Percentiles rank a stretch among this genome's conserved stretches.
Evolutionary conservation across 2,113 vertebrate species (phyloP).

Genomic region (Halcyon senegalensis): DNA sequence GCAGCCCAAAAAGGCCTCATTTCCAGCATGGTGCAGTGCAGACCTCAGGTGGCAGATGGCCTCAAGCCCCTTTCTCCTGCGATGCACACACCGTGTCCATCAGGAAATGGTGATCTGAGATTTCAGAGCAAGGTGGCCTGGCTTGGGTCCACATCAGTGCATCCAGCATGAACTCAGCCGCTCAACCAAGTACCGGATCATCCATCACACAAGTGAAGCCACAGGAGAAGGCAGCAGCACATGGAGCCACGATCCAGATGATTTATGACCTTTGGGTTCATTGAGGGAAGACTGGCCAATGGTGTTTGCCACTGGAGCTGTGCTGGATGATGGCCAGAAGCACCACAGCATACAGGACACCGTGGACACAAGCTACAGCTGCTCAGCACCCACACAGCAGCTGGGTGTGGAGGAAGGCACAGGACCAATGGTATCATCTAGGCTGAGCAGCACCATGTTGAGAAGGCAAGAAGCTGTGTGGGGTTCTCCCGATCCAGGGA

Average conservation of each 20-base stretch:
- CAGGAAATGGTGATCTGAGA: accelerated
- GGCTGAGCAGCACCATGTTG: accelerated
- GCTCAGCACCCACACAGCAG: no score
- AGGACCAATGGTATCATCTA: neutral
- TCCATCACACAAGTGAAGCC: neutral
- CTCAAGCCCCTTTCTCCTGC: accelerated
- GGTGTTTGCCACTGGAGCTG: neutral
- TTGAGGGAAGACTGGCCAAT: neutral
- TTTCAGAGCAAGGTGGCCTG: neutral
- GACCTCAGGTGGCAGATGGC: neutral
- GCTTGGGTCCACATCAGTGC: neutral
- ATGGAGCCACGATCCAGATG: accelerated
- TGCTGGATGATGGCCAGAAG: accelerated
- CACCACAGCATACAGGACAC: accelerated
- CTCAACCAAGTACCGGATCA: neutral
- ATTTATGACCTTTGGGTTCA: accelerated
- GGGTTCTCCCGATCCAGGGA: neutral
- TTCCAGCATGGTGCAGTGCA: neutral
- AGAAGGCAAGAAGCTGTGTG: neutral
- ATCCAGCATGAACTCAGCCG: accelerated
- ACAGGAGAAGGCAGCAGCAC: neutral
- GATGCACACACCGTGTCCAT: accelerated
- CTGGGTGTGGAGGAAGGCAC: neutral
- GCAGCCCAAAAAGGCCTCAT: neutral
- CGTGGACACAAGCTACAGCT: neutral